Base-by-base conservation (phyloP, 2,888 invertebrate species). In the Caenorhabditis uteleia region DNA sequence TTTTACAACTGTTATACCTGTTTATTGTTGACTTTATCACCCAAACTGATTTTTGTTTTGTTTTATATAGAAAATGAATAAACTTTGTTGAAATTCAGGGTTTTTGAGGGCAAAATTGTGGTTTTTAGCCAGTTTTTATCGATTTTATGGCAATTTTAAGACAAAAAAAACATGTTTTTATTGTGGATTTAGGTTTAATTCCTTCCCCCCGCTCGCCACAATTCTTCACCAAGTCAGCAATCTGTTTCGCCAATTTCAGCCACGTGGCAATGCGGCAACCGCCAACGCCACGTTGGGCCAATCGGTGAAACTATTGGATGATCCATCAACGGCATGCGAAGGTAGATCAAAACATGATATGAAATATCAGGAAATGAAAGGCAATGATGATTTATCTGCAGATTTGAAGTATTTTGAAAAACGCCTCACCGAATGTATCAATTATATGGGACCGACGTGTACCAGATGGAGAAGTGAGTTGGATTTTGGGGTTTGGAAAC, bases 331-430 rank as follows among this genome's bases (percentile, higher is more conserved):
- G 16, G 75, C 75, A 26, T 75, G 75, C 42, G 75, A 75, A 67
- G 74, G 71, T 74, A 21, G 34, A 14, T 14, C 20, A 12, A 18
- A 6, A 21, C 10, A 21, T 20, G 6, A 14, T 38, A n/a, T 38
- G 6, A 36, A 43, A 40, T 7, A n/a, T 1, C 31, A 36, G 20
- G 10, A 39, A 39, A 12, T 39, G n/a, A 39, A 8, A 18, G 6
- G 8, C 5, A 44, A 27, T 44, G 23, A 8, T 21, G 10, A 8
- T 48, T 16, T 20, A 27, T 43, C 67, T 70, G 43, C 55, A 80
- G 97, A 98, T 88, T 87, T 98, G 77, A 97, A 95, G 86, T 95
- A 95, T 34, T 97, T 97, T 85, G 97, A 98, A 86, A 89, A 95
- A 72, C 89, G 97, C 51, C 87, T 98, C 23, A 97, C 95, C 0